phyloP scores from a whole-genome alignment of 1,140 invertebrate genomes.

The Papilio aristodemus region DNA sequence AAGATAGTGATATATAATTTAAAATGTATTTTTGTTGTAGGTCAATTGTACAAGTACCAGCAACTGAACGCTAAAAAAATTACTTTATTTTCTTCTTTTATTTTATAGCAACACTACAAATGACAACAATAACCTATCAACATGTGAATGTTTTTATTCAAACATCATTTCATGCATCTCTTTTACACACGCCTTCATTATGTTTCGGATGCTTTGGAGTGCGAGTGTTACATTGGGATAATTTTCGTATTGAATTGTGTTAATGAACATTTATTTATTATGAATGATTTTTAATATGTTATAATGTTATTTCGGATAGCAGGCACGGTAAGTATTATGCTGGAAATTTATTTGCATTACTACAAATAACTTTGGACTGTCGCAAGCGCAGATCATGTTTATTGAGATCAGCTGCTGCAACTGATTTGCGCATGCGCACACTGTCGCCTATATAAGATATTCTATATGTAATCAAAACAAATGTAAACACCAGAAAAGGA shows the following conservation, averaged over 20 bases:
- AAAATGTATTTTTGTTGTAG: no score
- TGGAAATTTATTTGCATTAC: background rate
- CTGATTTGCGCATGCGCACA: background rate
- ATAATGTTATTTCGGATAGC: background rate
- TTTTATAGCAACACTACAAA: no score
- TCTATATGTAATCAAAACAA: background rate
- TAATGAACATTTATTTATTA: background rate
- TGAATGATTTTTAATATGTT: background rate
- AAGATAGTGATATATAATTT: no score
- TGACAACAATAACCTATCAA: no score
- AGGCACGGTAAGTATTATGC: background rate
- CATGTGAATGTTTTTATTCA: no score
- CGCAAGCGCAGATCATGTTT: background rate
- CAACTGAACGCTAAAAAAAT: no score
- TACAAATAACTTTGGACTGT: background rate
- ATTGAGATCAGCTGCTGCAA: background rate
- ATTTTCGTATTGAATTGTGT: background rate
- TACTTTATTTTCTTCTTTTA: no score
- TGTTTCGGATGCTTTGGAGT: background rate
- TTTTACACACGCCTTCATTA: background rate
- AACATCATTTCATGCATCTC: conserved; percentile 11
- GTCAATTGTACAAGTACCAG: no score
- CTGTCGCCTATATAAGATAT: background rate
- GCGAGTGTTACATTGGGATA: background rate
- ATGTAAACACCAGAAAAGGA: background rate